Percentiles rank a stretch among this genome's conserved stretches.
Conservation (phyloP, 92 coral and sea anemone genomes). For the Siderastrea siderea region DNA sequence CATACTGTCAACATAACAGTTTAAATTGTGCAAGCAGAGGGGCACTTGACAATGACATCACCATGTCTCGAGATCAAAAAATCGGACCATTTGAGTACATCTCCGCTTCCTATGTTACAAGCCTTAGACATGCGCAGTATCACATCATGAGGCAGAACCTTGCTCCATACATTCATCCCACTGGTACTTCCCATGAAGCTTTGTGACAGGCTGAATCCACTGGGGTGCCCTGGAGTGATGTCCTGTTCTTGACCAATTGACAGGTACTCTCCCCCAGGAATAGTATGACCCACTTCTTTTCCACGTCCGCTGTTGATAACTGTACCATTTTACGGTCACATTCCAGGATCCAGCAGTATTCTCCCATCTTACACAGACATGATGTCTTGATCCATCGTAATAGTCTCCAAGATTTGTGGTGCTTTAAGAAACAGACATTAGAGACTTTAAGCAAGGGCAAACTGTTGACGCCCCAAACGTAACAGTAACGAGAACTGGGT, state of each 20-base stretch:
- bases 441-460: no score
- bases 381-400: constrained; percentile 11
- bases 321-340: not conserved
- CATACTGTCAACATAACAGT: no score
- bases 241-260: constrained; percentile 25
- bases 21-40: no score
- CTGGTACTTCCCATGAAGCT: constrained; percentile 29
- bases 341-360: constrained; percentile 7
- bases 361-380: constrained; percentile 2
- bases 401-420: not conserved
- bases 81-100: constrained; percentile 29
- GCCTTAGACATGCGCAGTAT: constrained; percentile 20
- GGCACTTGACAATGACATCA: no score
- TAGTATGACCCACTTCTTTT: not conserved
- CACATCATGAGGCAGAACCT: not conserved
- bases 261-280: constrained; percentile 9
- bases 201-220: not conserved
- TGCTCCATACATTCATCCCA: constrained; percentile 26
- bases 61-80: no score
- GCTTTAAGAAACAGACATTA: not conserved
- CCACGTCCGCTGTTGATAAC: not conserved
- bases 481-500: no score
- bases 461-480: no score
- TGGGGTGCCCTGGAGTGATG: not conserved
- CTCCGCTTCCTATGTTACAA: constrained; percentile 2